Base-by-base conservation (phyloP, 2,888 invertebrate species). In the Endotricha flammealis region DNA sequence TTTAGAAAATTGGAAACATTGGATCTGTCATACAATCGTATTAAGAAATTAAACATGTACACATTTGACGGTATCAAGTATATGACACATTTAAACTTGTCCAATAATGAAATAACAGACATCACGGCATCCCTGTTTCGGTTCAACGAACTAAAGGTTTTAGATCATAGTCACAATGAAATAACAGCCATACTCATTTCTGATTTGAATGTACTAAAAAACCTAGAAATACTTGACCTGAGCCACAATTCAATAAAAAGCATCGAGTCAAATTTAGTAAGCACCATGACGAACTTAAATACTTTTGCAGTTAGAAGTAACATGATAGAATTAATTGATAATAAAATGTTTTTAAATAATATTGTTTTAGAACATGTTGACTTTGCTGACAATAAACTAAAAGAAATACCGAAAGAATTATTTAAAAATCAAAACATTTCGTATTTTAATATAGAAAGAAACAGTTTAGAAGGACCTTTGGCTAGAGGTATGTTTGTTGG, bases 51-150 rank as follows among this genome's bases (percentile, higher is more conserved):
- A 20, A 53, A 45, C 32, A 48, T 41, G 3, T 39, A 59, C 8
- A 64, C 68, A 11, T 79, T 78, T 38, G 77, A 76, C 44, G 79
- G 79, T 1, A 42, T 68, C 1, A 63, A 50, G 37, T 58, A 61
- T 14, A 38, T 79, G n/a, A 23, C 42, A 7, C 20, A 53, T 40
- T 53, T 80, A 3, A 60, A 68, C 38, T 37, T 80, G 1, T 67
- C 75, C 1, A 39, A 62, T 23, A 80, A 80, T 29, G 53, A 55
- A 23, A 48, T 81, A 29, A 31, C 42, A 4, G 64, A 67, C 22
- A 58, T 79, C 1, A 65, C 69, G 44, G 47, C 51, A 4, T 62
- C 73, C 1, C 41, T 81, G 1, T 57, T 72, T n/a, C 59, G 73
- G 38, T 73, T 78, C 12, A 58, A 38, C 34, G 51, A 64, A 14